Base-by-base conservation (phyloP, 1,140 invertebrate genomes). In the Cheumatopsyche charites region DNA sequence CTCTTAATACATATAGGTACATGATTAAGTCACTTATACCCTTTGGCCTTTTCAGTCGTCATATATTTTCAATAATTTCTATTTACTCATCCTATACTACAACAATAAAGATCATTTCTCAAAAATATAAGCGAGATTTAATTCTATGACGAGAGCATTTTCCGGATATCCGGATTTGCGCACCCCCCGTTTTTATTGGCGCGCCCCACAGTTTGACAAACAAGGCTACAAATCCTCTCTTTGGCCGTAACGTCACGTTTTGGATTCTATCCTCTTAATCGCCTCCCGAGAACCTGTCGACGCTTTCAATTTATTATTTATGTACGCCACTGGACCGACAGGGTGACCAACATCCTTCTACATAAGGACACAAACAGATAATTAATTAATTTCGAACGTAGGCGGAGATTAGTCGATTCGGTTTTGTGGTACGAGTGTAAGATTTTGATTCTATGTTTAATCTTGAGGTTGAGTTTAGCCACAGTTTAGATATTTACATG, bases 171-270 rank as follows among this genome's bases (percentile, higher is more conserved):
- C 29, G 29, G 29, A 36, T 36, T 36, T 36, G 3, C 3, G 29
- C 29, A 36, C 29, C 29, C 29, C 9, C 29, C 29, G 29, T 36
- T 36, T 36, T 36, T 36, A 36, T 36, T 36, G 47, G 19, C 47
- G 47, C 55, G 55, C 19, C 23, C 55, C 55, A 58, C 55, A 23
- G 19, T 58, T 58, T 58, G 55, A 58, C 55, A 58, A 58, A 25
- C 55, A 26, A 21, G 21, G 6, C 49, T 9, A 58, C 55, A 63
- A 63, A 63, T 63, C 62, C 62, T 41, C 62, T 19, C n/a, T 21
- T 43, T 11, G 23, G 29, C 13, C 19, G 62, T 15, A 63, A 42
- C 36, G 62, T 63, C 62, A 63, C 62, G 62, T 63, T 63, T 29
- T n/a, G 29, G 55, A 58, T 58, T 23, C 21, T 21, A 43, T 63